phyloP scores from a whole-genome alignment of 2,797 vertebrate genomes.

The Girardinus metallicus region DNA sequence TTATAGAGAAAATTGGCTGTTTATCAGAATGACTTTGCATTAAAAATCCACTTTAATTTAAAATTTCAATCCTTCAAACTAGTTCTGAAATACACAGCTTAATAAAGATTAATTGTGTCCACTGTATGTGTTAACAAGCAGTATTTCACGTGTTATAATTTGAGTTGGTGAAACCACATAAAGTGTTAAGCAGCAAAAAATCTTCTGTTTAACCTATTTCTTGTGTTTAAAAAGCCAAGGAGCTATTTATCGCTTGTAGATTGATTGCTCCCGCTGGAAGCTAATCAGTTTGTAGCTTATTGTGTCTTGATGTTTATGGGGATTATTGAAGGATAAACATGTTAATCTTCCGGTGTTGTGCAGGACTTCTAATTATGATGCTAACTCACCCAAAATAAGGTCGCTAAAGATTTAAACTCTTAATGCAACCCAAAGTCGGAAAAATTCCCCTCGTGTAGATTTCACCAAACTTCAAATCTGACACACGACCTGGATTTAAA shows the following conservation, averaged over 20 bases:
- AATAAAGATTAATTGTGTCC: slow-evolving; percentile 46
- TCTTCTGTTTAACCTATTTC: slow-evolving; percentile 56
- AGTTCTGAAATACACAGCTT: slow-evolving; percentile 41
- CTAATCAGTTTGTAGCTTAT: slow-evolving; percentile 79
- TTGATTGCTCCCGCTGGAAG: slow-evolving; percentile 78
- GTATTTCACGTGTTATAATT: slow-evolving; percentile 39
- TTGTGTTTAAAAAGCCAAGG: slow-evolving; percentile 58
- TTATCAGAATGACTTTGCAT: slow-evolving; percentile 62
- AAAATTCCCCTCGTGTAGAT: slow-evolving; percentile 56
- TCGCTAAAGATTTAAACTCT: slow-evolving; percentile 77
- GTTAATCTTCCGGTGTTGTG: slow-evolving; percentile 75
- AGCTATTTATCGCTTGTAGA: slow-evolving; percentile 73
- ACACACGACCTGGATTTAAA: slow-evolving; percentile 34
- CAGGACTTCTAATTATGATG: slow-evolving; percentile 78
- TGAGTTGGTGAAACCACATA: slow-evolving; percentile 25
- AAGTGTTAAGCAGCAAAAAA: slow-evolving; percentile 40
- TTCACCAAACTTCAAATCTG: slow-evolving; percentile 57
- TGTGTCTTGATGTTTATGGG: slow-evolving; percentile 81
- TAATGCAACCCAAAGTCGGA: slow-evolving; percentile 73
- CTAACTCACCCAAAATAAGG: slow-evolving; percentile 75
- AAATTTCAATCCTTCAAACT: slow-evolving; percentile 61
- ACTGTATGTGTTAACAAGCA: slow-evolving; percentile 26
- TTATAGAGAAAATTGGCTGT: slow-evolving; percentile 66
- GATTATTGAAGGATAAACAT: slow-evolving; percentile 81
- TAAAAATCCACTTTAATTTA: slow-evolving; percentile 65